Percentiles rank a stretch among this genome's conserved stretches.
These are phyloP conservation scores for Caenorhabditis virilis DNA, from an alignment of 2,888 invertebrate genomes.

Conservation along the genomic window DNA sequence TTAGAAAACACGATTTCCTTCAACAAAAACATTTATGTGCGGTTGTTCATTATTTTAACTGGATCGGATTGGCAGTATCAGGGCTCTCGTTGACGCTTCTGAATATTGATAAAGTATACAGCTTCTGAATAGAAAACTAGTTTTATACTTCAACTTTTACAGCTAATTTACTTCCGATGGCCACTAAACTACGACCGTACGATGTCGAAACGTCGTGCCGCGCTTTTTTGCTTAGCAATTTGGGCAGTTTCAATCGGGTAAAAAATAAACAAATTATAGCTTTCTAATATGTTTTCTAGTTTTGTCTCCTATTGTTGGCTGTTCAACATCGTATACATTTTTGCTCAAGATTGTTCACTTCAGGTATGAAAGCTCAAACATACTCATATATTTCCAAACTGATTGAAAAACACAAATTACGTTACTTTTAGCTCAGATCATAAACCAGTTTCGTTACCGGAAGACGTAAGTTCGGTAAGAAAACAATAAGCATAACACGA, in stretches of 20 bases:
- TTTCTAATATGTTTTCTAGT: constrained; percentile 33
- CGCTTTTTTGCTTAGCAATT: constrained; percentile 60
- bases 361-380: no score
- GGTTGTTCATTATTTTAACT: constrained; percentile 66
- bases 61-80: constrained; percentile 66
- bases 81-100: constrained; percentile 66
- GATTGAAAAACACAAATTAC: no score
- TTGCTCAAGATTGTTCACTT: constrained; percentile 58
- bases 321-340: constrained; percentile 64
- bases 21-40: constrained; percentile 61
- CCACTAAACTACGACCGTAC: constrained; percentile 65
- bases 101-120: constrained; percentile 61
- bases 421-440: no score
- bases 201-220: constrained; percentile 67
- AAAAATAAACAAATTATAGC: not conserved
- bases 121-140: not conserved
- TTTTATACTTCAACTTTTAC: constrained; percentile 8
- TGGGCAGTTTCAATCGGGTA: constrained; percentile 67
- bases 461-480: no score
- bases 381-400: no score
- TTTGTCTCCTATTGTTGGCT: constrained; percentile 68
- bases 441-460: no score
- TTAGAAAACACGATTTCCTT: constrained; percentile 65
- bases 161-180: constrained; percentile 68
- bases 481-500: no score